phyloP scores from a whole-genome alignment of 2,888 invertebrate genomes.

The Eilema griseolum region DNA sequence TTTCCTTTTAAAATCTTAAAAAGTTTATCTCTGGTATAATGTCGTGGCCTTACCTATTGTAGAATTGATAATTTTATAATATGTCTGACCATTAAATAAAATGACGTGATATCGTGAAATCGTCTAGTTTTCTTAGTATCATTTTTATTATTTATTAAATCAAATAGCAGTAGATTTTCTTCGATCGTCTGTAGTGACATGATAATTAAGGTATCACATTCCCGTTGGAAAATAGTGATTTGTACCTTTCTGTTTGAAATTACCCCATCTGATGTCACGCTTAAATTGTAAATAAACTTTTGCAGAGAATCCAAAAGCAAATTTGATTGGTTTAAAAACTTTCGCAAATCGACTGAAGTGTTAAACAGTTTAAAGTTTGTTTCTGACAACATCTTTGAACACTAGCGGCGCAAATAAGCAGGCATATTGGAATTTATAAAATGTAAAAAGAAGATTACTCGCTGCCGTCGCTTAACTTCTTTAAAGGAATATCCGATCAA shows the following conservation, averaged over 20 bases:
- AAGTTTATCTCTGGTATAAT: no score
- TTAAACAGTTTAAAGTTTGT: background rate
- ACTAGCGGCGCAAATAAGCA: conserved; percentile 17
- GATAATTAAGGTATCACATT: no score
- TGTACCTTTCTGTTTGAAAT: background rate
- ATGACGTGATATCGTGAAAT: no score
- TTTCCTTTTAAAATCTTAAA: no score
- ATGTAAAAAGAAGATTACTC: conserved; percentile 61
- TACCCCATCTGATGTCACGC: background rate
- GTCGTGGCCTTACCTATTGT: no score
- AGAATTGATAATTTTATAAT: no score
- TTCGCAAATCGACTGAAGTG: background rate
- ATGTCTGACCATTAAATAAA: no score
- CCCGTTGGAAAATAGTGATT: no score
- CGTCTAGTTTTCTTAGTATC: no score
- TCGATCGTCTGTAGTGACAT: no score
- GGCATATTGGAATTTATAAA: conserved; percentile 27
- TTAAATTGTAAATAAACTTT: background rate
- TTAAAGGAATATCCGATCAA: conserved; percentile 85
- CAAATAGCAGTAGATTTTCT: no score
- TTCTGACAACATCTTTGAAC: conserved; percentile 5
- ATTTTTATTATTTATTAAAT: no score
- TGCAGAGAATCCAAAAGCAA: background rate
- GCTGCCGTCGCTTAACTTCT: conserved; percentile 73
- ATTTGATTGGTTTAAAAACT: background rate